Conservation (phyloP, 2,888 invertebrate genomes). For the Agrochola macilenta region DNA sequence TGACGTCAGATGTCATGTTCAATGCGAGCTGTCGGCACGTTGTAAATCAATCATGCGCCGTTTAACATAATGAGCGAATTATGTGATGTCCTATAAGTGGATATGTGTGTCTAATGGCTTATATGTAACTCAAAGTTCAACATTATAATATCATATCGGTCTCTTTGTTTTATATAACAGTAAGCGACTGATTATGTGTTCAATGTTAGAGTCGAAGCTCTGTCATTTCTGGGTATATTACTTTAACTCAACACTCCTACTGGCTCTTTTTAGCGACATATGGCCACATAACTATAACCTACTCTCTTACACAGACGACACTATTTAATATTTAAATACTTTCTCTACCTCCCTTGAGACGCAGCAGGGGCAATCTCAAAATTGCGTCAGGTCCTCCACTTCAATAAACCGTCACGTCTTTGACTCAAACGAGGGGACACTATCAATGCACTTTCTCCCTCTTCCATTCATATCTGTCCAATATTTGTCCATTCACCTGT, state of each 20-base stretch:
- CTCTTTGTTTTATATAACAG: not conserved
- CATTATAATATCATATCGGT: not conserved
- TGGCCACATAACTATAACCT: not conserved
- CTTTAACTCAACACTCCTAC: not conserved
- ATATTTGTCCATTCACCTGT: conserved; percentile 54
- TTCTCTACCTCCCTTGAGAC: not conserved
- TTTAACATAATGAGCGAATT: conserved; percentile 33
- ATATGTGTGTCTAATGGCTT: not conserved
- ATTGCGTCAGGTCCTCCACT: conserved; percentile 5
- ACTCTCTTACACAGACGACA: not conserved
- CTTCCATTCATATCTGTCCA: conserved; percentile 18
- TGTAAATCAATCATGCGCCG: conserved; percentile 39
- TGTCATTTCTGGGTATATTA: not conserved
- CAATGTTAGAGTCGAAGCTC: not conserved
- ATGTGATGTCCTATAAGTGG: conserved; percentile 22
- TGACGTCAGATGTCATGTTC: conserved; percentile 38
- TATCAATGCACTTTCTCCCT: not conserved
- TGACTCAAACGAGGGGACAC: not conserved
- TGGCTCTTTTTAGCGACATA: not conserved
- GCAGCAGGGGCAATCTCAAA: not conserved
- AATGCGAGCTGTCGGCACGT: conserved; percentile 24
- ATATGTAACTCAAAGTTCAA: not conserved
- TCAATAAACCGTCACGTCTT: not conserved
- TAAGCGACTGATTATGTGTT: not conserved
- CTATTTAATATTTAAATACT: not conserved